phyloP scores from a whole-genome alignment of 2,113 vertebrate species.

The Cryptomyrus ogoouensis region DNA sequence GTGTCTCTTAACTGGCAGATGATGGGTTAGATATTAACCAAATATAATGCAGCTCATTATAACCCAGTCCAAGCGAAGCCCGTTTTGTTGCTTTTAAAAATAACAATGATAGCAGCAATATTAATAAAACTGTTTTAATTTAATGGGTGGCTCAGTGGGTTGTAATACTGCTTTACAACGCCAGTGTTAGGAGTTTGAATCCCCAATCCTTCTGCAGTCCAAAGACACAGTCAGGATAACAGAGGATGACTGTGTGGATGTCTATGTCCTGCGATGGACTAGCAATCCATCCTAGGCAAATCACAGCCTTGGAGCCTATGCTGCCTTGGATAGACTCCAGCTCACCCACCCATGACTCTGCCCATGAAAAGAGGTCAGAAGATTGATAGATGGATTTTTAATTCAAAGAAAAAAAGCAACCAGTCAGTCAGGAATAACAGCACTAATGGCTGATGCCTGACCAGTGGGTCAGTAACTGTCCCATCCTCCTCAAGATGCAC shows the following conservation, averaged over 20 bases:
- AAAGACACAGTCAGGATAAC: neutral
- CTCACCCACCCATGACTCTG: neutral
- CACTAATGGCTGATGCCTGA: neutral
- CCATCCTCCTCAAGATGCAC: neutral
- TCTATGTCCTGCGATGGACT: neutral
- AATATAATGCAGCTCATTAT: neutral
- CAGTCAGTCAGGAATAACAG: neutral
- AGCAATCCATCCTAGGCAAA: neutral
- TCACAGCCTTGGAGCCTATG: neutral
- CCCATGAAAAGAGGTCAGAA: neutral
- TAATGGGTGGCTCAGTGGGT: neutral
- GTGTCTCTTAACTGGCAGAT: neutral
- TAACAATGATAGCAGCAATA: neutral
- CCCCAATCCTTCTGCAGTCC: neutral
- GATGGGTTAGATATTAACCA: neutral
- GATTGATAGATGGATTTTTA: neutral
- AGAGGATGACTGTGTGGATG: neutral
- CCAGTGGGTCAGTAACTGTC: neutral
- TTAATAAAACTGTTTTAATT: neutral
- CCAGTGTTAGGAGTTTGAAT: neutral
- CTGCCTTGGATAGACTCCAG: neutral
- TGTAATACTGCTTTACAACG: neutral
- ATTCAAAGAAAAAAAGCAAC: neutral
- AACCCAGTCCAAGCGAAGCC: neutral
- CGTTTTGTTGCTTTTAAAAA: slow-evolving; percentile 3